phyloP scores from a whole-genome alignment of 2,113 vertebrate genomes.

The Callocephalon fimbriatum region DNA sequence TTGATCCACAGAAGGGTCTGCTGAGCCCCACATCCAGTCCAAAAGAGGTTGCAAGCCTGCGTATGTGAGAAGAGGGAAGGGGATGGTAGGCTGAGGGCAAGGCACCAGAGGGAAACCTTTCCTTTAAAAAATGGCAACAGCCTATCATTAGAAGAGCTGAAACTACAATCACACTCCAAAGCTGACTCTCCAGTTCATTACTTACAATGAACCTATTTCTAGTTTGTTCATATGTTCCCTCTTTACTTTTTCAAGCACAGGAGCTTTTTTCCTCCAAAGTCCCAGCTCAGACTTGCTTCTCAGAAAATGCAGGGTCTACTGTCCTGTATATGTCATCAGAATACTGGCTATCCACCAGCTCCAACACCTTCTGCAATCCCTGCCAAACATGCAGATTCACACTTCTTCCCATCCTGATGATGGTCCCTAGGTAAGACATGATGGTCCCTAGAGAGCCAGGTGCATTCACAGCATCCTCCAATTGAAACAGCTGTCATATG shows the following conservation, averaged over 20 bases:
- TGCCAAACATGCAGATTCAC: neutral
- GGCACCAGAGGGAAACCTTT: neutral
- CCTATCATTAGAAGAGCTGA: neutral
- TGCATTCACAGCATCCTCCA: neutral
- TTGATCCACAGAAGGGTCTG: neutral
- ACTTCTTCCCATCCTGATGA: neutral
- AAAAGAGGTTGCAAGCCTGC: neutral
- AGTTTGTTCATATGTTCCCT: neutral
- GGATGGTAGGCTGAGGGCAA: fast-evolving
- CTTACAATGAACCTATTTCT: neutral
- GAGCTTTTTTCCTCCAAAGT: neutral
- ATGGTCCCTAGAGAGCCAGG: neutral
- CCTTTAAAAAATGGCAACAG: neutral
- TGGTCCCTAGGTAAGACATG: neutral
- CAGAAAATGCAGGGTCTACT: neutral
- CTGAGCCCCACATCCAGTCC: neutral
- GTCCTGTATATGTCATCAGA: neutral
- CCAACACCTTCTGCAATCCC: neutral
- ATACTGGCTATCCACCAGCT: neutral
- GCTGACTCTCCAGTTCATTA: neutral
- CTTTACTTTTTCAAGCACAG: neutral
- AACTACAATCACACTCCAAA: neutral
- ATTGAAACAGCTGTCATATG: neutral
- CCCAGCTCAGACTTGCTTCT: neutral
- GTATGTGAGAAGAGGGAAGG: neutral